These are phyloP conservation scores for Lithobates sylvaticus DNA, from an alignment of 2,797 vertebrate genomes.

Conservation along the genomic window DNA sequence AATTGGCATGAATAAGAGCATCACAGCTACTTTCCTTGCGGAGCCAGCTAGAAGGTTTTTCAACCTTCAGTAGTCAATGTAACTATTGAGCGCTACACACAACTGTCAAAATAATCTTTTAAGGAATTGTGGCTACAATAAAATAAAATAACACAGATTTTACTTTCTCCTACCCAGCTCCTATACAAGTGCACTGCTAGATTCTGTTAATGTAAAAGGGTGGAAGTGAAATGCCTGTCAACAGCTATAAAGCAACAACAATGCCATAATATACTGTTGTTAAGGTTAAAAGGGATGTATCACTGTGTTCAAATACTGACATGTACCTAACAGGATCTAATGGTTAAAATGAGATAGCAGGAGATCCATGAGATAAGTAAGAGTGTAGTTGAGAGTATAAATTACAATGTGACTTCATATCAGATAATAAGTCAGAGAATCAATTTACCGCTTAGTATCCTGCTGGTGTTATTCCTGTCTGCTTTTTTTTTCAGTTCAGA, in stretches of 20 bases:
- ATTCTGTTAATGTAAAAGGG: constrained; percentile 30
- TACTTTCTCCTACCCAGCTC: neutral
- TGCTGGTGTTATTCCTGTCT: constrained; percentile 27
- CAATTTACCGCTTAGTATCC: constrained; percentile 4
- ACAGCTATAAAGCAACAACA: constrained; percentile 17
- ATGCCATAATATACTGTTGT: constrained; percentile 22
- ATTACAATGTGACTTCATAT: constrained; percentile 48
- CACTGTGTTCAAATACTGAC: constrained; percentile 28
- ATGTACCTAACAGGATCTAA: constrained; percentile 26
- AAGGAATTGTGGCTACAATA: neutral
- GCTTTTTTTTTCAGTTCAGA: neutral
- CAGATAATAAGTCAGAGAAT: constrained; percentile 30
- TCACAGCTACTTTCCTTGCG: neutral
- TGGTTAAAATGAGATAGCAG: constrained; percentile 38
- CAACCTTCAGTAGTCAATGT: neutral
- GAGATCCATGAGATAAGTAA: constrained; percentile 29
- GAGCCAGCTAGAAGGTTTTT: neutral
- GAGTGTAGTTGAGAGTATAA: constrained; percentile 32
- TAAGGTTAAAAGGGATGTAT: constrained; percentile 36
- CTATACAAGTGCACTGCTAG: neutral
- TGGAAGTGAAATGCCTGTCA: constrained; percentile 30
- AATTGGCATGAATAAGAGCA: neutral
- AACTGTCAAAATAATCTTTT: neutral
- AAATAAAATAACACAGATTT: neutral
- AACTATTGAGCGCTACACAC: neutral